A percentile compares a stretch with the other conserved stretches of the same genome.
phyloP scores from a whole-genome alignment of 1,140 invertebrate species.

The Drosophila virilis region DNA sequence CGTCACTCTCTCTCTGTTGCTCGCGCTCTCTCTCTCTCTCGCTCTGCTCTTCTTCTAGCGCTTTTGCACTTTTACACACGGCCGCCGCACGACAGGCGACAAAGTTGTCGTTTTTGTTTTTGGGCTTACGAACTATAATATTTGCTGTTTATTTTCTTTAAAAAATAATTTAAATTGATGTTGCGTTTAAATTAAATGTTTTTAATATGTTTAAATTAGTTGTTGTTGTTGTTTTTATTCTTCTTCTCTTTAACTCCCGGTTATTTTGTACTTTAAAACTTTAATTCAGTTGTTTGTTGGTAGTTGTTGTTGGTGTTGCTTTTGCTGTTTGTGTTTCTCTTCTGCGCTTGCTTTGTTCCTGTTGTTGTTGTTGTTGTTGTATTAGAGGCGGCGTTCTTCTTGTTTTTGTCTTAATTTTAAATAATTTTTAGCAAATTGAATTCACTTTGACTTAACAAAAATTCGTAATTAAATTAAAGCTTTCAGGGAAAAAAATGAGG shows the following conservation, averaged over 20 bases:
- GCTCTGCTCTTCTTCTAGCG: neutral
- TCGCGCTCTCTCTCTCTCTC: constrained; percentile 2
- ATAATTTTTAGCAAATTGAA: constrained; percentile 73
- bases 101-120: constrained; percentile 36
- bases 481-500: constrained; percentile 80
- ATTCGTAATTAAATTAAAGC: constrained; percentile 83
- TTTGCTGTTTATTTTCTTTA: constrained; percentile 54
- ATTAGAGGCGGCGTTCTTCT: constrained; percentile 50
- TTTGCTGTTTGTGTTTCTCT: constrained; percentile 64
- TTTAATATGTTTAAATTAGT: constrained; percentile 74
- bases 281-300: constrained; percentile 80
- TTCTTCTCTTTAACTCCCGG: constrained; percentile 70
- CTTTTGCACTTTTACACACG: constrained; percentile 36
- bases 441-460: constrained; percentile 81
- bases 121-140: constrained; percentile 51
- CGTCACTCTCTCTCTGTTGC: constrained; percentile 13
- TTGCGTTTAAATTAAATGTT: constrained; percentile 81
- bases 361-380: constrained; percentile 36
- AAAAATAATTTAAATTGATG: constrained; percentile 79
- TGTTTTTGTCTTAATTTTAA: constrained; percentile 75
- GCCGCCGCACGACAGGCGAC: constrained; percentile 28
- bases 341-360: constrained; percentile 43
- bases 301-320: constrained; percentile 70
- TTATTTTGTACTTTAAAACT: constrained; percentile 84
- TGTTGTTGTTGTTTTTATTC: constrained; percentile 64